These are phyloP conservation scores for Pomatostomus ruficeps DNA, from an alignment of 2,113 vertebrate species.

Conservation along the genomic window DNA sequence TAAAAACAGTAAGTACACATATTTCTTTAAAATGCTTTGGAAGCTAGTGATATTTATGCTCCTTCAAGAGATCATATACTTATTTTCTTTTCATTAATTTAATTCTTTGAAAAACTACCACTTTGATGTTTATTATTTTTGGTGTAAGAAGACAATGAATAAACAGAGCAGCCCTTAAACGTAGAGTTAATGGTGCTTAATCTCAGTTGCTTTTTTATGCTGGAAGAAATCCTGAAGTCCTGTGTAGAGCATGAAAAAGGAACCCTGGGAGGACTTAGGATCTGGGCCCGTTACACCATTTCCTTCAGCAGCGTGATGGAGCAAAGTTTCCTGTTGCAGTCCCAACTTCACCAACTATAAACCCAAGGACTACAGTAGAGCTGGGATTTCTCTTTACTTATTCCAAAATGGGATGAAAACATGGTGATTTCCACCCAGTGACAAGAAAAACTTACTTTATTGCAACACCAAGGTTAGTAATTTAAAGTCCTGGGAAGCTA, in stretches of 20 bases:
- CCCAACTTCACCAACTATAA: not conserved
- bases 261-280: not conserved
- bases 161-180: not conserved
- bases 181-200: not conserved
- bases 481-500: not conserved
- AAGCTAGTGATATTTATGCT: not conserved
- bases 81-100: not conserved
- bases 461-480: not conserved
- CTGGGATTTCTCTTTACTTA: not conserved
- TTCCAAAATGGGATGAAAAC: not conserved
- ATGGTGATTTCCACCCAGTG: not conserved
- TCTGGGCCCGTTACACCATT: not conserved
- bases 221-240: not conserved
- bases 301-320: not conserved
- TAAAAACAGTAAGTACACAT: not conserved
- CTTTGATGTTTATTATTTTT: not conserved
- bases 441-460: not conserved
- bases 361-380: not conserved
- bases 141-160: not conserved
- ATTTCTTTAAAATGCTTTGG: conserved; percentile 45
- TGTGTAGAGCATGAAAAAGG: not conserved
- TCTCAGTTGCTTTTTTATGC: not conserved
- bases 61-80: not conserved
- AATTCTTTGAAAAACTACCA: not conserved
- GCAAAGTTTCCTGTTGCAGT: not conserved